Evolutionary conservation across 2,888 invertebrate species (phyloP), one percentile per base, ranked within the genome.

Genomic region (Daptonema setosum): DNA sequence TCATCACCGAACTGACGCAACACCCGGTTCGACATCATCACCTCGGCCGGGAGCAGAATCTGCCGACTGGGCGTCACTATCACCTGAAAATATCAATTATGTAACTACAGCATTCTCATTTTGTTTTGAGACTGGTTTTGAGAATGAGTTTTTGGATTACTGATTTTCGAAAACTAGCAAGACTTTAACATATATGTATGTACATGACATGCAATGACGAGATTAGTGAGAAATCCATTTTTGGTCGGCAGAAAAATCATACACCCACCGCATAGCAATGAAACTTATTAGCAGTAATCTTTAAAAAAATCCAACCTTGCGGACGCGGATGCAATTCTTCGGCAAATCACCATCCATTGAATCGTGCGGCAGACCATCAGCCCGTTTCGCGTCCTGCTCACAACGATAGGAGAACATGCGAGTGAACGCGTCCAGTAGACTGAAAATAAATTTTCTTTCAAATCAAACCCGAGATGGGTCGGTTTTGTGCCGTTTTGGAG

Each of bases 11-110:
- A 66, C 26, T 62, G 43, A 22, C 69, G 56, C 17, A 69, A 56
- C 8, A 67, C 67, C 48, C 69, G 65, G 60, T 70, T 68, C 14
- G 64, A 64, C 69, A 69, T 68, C 54, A 69, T 59, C 54, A 65
- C 59, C 55, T 69, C 69, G n/a, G 68, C 67, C 1, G 66, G 62
- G 28, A 63, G 61, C 56, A 64, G 65, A 24, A 69, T 55, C n/a
- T 60, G 57, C 2, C 69, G 61, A 14, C 67, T 63, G 8, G 69
- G 69, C 0, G 69, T 69, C 29, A 64, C 62, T 55, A 64, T 58
- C 20, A 62, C 58, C 63, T 64, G 52, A 22, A n/a, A n/a, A n/a
- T n/a, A n/a, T 24, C 43, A 26, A 8, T 28, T 43, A 17, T 17
- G 35, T 35, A 17, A 8, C 35, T 35, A n/a, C n/a, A n/a, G n/a